phyloP scores from a whole-genome alignment of 2,888 invertebrate genomes.

The Deladenus siricidicola region DNA sequence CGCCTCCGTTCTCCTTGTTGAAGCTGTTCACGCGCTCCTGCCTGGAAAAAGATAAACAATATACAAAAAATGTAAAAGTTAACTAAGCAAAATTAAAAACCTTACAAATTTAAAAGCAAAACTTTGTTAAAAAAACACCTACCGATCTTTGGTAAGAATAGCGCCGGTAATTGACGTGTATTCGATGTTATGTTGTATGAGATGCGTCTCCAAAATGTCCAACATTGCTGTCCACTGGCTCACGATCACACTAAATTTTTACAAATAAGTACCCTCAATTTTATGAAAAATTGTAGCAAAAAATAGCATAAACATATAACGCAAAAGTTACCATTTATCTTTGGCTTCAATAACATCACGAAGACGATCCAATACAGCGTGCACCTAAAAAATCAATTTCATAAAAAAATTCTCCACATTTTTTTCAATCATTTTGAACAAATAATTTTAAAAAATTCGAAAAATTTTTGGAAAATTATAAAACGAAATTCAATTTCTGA shows the following conservation, averaged over 20 bases:
- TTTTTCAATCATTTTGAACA: slow-evolving; percentile 16
- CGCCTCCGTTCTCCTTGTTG: slow-evolving; percentile 62
- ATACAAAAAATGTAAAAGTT: neutral
- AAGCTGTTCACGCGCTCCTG: slow-evolving; percentile 62
- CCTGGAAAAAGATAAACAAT: slow-evolving; percentile 29
- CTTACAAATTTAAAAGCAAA: neutral
- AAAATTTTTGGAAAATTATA: slow-evolving; percentile 14
- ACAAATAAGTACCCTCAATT: no score
- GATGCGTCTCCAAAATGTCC: slow-evolving; percentile 65
- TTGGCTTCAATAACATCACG: slow-evolving; percentile 17
- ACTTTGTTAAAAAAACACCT: slow-evolving; percentile 43
- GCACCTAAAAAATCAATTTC: slow-evolving; percentile 19
- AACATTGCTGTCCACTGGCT: slow-evolving; percentile 86
- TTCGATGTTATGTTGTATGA: slow-evolving; percentile 54
- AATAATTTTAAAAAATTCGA: slow-evolving; percentile 2
- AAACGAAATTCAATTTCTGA: neutral
- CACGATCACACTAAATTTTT: slow-evolving; percentile 64
- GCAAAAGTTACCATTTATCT: slow-evolving; percentile 29
- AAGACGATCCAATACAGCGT: slow-evolving; percentile 24
- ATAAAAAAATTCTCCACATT: slow-evolving; percentile 24
- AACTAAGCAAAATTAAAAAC: neutral
- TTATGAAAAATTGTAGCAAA: neutral
- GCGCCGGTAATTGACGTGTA: slow-evolving; percentile 69
- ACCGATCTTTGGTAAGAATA: slow-evolving; percentile 59
- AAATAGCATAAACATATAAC: neutral